Conservation (phyloP, 2,797 vertebrate genomes). For the Lacerta bilineata region DNA sequence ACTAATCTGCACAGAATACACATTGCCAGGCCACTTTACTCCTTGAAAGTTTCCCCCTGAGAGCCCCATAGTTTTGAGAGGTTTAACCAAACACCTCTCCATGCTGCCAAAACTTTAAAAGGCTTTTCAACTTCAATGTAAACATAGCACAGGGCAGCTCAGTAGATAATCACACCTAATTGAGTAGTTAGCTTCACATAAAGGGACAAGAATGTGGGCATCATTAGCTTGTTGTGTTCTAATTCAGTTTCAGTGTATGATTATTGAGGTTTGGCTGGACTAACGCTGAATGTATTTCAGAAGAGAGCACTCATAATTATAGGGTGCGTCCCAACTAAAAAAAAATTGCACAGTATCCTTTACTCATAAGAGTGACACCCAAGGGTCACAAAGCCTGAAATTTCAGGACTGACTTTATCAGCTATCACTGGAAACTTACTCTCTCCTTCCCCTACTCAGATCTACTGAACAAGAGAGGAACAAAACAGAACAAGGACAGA, state of each 20-base stretch:
- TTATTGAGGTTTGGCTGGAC: background rate
- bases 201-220: background rate
- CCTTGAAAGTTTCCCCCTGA: background rate
- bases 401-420: background rate
- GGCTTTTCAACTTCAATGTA: slow-evolving; percentile 23
- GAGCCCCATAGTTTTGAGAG: background rate
- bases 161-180: background rate
- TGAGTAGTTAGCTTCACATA: slow-evolving; percentile 7
- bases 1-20: background rate
- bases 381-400: background rate
- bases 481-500: background rate
- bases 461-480: slow-evolving; percentile 26
- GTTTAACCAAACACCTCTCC: slow-evolving; percentile 4
- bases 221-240: background rate
- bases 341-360: background rate
- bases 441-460: background rate
- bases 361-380: slow-evolving; percentile 19
- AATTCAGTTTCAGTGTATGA: background rate
- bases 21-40: background rate
- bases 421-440: rapidly evolving
- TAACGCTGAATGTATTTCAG: background rate
- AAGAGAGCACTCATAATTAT: background rate
- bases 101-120: slow-evolving; percentile 15
- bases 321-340: slow-evolving; percentile 3
- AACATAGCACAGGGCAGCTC: background rate